These are phyloP conservation scores for Oncorhynchus gorbuscha DNA, from an alignment of 2,113 vertebrate species.

Conservation along the genomic window DNA sequence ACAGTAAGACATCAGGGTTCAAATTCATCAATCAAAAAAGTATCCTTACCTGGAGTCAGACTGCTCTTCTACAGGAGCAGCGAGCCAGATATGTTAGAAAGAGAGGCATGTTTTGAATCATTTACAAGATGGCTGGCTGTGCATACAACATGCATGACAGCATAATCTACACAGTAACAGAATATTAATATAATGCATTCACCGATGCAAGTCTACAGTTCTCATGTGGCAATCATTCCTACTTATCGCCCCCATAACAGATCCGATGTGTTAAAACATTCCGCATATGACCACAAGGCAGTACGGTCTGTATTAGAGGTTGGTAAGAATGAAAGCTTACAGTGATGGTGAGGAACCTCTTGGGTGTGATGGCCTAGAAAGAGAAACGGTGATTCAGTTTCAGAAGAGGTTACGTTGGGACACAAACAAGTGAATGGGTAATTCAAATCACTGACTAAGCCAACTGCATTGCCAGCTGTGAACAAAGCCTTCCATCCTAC, in stretches of 20 bases:
- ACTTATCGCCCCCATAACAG: not conserved
- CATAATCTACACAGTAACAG: too few relatives aligned
- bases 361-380: slow-evolving; percentile 90
- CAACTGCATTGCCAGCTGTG: not conserved
- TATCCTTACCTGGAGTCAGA: slow-evolving; percentile 85
- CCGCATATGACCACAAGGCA: not conserved
- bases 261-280: too few relatives aligned
- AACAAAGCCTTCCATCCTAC: not conserved
- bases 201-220: not conserved
- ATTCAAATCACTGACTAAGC: not conserved
- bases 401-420: not conserved
- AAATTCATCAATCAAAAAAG: not conserved
- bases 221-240: not conserved
- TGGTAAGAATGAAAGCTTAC: slow-evolving; percentile 71
- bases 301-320: not conserved
- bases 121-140: too few relatives aligned
- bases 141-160: too few relatives aligned
- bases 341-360: slow-evolving; percentile 89
- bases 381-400: slow-evolving; percentile 7
- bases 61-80: slow-evolving; percentile 80
- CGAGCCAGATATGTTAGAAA: not conserved
- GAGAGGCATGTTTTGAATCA: too few relatives aligned
- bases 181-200: too few relatives aligned
- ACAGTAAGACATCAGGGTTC: too few relatives aligned
- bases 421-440: not conserved